Evolutionary conservation across 2,797 vertebrate species (phyloP).

Genomic region (Orientallactaga sibirica): DNA sequence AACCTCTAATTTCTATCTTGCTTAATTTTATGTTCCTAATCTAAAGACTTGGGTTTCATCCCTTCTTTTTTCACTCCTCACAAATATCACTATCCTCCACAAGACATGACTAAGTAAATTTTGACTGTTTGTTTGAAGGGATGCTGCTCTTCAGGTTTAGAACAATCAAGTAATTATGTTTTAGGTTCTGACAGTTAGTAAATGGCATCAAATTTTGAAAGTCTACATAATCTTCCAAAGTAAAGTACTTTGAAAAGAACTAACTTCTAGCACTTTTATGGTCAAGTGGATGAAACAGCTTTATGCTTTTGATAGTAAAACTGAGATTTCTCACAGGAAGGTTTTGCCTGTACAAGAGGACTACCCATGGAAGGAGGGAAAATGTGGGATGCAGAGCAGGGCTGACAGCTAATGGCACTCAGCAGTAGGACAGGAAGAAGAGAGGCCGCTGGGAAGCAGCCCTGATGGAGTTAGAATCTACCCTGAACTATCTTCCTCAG

Average conservation of each 20-base stretch:
- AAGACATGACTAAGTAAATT: neutral
- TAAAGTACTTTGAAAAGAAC: neutral
- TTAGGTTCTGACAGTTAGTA: neutral
- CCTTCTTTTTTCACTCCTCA: neutral
- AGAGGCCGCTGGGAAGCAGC: accelerated
- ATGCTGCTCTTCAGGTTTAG: neutral
- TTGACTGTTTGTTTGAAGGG: neutral
- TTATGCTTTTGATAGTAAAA: neutral
- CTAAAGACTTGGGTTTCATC: constrained; percentile 21
- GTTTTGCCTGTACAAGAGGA: neutral
- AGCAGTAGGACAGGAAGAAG: neutral
- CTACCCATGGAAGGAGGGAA: neutral
- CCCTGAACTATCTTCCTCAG: neutral
- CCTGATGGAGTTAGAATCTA: accelerated
- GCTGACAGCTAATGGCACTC: too few species aligned
- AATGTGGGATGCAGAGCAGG: neutral
- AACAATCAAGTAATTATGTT: neutral
- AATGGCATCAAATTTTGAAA: neutral
- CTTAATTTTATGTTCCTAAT: neutral
- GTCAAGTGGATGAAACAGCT: neutral
- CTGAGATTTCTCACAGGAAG: neutral
- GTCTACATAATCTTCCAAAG: neutral
- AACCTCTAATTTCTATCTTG: neutral
- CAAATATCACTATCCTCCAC: neutral
- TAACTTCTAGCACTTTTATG: neutral